Base-by-base conservation (phyloP, 2,113 vertebrate species). In the Brachirus orientalis region DNA sequence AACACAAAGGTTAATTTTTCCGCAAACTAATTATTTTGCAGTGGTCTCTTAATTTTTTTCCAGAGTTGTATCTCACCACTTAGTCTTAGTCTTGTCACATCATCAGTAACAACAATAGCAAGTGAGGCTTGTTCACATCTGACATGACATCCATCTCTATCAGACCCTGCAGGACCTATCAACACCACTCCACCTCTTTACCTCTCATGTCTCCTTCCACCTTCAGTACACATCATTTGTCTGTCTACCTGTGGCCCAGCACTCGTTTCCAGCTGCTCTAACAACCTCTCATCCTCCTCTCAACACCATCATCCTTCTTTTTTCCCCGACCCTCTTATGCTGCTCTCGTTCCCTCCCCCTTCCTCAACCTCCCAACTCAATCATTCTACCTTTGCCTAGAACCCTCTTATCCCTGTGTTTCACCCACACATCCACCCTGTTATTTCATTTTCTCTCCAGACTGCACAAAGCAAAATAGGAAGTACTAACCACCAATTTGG, bases 261-360 rank as follows among this genome's bases (percentile, higher is more conserved):
- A 75, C 78, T 86, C 84, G 0, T 82, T 70, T 69, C 77, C 62
- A 77, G 52, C 72, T 62, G 50, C 69, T 74, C 72, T 80, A 84
- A 88, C 82, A 86, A 72, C 85, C 87, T 84, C 89, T 90, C 78
- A 85, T 86, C 86, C 74, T 43, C 43, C 80, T 77, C 80, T 90
- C 87, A 88, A 67, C 82, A 69, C 82, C 69, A 71, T 81, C 82
- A 71, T 62, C 69, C 57, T 4, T 53, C 63, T 68, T 72, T 74
- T 75, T 75, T 65, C 64, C 1, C 51, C 51, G 63, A 62, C 62
- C 68, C 55, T 74, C 62, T 45, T 10, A 9, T 53, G 12, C 48
- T 14, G 38, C 65, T 66, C 57, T 77, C 60, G 28, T 71, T 66
- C 64, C 72, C 47, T 68, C 74, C 80, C 67, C 63, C 19, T 6